A percentile compares a stretch with the other conserved stretches of the same genome.
phyloP scores from a whole-genome alignment of 2,113 vertebrate genomes.

The Chinchilla lanigera region DNA sequence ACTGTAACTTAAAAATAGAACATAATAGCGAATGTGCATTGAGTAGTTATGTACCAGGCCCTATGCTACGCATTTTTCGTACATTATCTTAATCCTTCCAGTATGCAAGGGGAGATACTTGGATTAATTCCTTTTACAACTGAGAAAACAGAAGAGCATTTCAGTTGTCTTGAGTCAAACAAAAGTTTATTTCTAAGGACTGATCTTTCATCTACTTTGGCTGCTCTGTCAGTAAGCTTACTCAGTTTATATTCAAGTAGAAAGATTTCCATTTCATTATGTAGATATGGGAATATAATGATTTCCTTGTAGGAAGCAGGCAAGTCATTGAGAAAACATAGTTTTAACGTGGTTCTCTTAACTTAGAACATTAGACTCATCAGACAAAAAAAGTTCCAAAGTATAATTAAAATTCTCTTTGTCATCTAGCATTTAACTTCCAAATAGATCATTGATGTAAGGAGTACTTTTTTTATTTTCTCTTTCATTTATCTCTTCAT shows the following conservation, averaged over 20 bases:
- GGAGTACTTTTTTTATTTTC: background rate
- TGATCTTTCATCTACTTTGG: background rate
- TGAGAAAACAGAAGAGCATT: background rate
- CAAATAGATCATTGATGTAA: background rate
- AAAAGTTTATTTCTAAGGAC: background rate
- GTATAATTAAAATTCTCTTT: background rate
- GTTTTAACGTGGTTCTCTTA: background rate
- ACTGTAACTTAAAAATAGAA: background rate
- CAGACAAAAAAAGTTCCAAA: background rate
- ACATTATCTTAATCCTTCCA: background rate
- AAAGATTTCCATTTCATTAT: background rate
- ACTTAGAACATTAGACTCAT: background rate
- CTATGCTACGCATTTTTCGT: background rate
- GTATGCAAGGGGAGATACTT: background rate
- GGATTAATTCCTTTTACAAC: background rate
- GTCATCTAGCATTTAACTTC: background rate
- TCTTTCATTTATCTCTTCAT: background rate
- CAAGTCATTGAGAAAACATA: conserved; percentile 20
- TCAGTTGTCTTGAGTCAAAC: background rate
- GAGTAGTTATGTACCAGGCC: background rate
- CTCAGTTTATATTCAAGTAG: conserved; percentile 42
- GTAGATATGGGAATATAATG: background rate
- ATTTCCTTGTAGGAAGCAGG: conserved; percentile 10
- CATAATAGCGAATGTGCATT: background rate
- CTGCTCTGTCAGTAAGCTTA: background rate